Base-by-base conservation (phyloP, 2,888 invertebrate genomes). In the Cosmia pyralina region DNA sequence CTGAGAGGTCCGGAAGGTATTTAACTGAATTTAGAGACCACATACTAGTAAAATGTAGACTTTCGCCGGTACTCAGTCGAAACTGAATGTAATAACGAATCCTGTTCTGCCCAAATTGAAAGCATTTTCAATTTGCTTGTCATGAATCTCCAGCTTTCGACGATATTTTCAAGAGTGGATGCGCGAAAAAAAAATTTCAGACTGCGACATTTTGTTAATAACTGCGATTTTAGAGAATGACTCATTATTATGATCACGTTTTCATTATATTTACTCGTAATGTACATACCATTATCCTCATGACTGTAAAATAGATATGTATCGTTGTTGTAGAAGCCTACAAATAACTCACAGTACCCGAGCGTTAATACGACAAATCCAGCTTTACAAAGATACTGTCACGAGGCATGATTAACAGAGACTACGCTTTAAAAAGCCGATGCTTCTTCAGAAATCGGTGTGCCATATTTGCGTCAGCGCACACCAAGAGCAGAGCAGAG, bases 221-320 rank as follows among this genome's bases (percentile, higher is more conserved):
- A 55, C 7, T 38, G n/a, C 19, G 17, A 52, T 63, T 62, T 55
- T 50, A 57, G 6, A 52, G 1, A 28, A 41, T 59, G n/a, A 59
- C 7, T 57, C 57, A 75, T 75, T 58, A 28, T 38, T 66, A 38
- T 46, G 38, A 59, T n/a, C 17, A 52, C n/a, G 4, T 22, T 58
- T 59, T 46, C 17, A 58, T 48, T 50, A 46, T 75, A 64, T 52
- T 57, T 28, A 58, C 5, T 38, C 0, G 34, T 34, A 28, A 52
- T 19, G 22, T 28, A 62, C 28, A 19, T 19, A 28, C 28, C 19
- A 34, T 68, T 76, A 53, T 69, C 69, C 77, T 59, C 15, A 77
- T 53, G 34, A 48, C 48, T 60, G 34, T 44, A 50, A 64, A 52
- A 59, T 74, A 11, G 59, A 76, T 46, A 74, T 67, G 46, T 59